Evolutionary conservation across 1,140 invertebrate genomes (phyloP).

Genomic region (Harlomillsia oculata): DNA sequence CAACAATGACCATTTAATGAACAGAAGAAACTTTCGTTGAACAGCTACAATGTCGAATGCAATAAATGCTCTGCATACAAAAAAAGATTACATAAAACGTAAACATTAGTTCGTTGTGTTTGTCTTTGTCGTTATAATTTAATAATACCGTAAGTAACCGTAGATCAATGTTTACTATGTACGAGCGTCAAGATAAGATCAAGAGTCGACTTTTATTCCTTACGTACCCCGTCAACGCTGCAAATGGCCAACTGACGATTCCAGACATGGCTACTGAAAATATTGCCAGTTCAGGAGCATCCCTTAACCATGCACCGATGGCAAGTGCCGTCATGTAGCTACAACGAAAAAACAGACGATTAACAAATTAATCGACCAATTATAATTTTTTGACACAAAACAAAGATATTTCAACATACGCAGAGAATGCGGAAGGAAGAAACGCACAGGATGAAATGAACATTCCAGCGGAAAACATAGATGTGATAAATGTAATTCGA

Average conservation of each 20-base stretch:
- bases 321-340: conserved; percentile 66
- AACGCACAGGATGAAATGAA: conserved; percentile 81
- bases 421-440: conserved; percentile 88
- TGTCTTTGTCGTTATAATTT: too few relatives aligned
- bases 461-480: conserved; percentile 79
- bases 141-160: too few relatives aligned
- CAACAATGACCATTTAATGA: conserved; percentile 63
- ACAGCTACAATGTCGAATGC: conserved; percentile 72
- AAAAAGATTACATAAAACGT: too few relatives aligned
- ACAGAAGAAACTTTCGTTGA: conserved; percentile 52
- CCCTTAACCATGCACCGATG: conserved; percentile 73
- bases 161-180: too few relatives aligned
- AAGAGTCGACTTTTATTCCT: background rate
- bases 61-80: conserved; percentile 61
- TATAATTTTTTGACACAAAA: background rate
- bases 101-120: too few relatives aligned
- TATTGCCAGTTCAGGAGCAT: conserved; percentile 68
- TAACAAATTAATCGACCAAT: background rate
- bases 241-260: conserved; percentile 83
- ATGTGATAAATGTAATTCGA: conserved; percentile 68
- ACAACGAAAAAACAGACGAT: conserved; percentile 16
- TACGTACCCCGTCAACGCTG: conserved; percentile 64
- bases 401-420: conserved; percentile 48
- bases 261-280: conserved; percentile 70
- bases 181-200: too few relatives aligned